These are phyloP conservation scores for Brassicogethes aeneus DNA, from an alignment of 2,888 invertebrate genomes.

Conservation along the genomic window DNA sequence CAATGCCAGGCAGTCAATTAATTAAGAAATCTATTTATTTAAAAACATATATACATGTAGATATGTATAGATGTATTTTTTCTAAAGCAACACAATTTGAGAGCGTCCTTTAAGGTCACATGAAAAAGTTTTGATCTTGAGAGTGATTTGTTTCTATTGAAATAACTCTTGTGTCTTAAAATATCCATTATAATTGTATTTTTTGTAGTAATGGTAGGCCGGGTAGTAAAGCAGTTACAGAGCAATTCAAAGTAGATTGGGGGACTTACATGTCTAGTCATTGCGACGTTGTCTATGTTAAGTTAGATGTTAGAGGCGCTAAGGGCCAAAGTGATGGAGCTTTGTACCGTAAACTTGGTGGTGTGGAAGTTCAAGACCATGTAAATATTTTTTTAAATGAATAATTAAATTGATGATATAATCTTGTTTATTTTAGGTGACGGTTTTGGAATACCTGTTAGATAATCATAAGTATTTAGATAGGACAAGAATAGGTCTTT, in stretches of 20 bases:
- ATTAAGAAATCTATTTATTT: too few relatives aligned
- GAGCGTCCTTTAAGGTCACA: too few relatives aligned
- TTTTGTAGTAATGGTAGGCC: slow-evolving; percentile 72
- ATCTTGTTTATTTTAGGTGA: slow-evolving; percentile 50
- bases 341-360: slow-evolving; percentile 75
- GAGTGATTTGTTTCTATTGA: too few relatives aligned
- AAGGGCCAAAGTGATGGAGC: slow-evolving; percentile 66
- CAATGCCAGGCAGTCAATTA: too few relatives aligned
- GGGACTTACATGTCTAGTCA: slow-evolving; percentile 88
- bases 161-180: background rate
- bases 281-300: slow-evolving; percentile 83
- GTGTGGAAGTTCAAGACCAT: slow-evolving; percentile 78
- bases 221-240: slow-evolving; percentile 82
- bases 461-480: slow-evolving; percentile 78
- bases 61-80: too few relatives aligned
- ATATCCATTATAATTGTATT: background rate
- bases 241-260: slow-evolving; percentile 82
- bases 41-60: too few relatives aligned
- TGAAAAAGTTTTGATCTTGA: too few relatives aligned
- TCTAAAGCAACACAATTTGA: too few relatives aligned
- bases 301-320: slow-evolving; percentile 79
- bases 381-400: slow-evolving; percentile 35
- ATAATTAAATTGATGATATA: slow-evolving; percentile 1
- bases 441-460: slow-evolving; percentile 73
- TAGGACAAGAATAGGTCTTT: slow-evolving; percentile 79